Evolutionary conservation across 2,113 vertebrate genomes (phyloP), one percentile per base, ranked within the genome.

Genomic region (Chaenocephalus aceratus): DNA sequence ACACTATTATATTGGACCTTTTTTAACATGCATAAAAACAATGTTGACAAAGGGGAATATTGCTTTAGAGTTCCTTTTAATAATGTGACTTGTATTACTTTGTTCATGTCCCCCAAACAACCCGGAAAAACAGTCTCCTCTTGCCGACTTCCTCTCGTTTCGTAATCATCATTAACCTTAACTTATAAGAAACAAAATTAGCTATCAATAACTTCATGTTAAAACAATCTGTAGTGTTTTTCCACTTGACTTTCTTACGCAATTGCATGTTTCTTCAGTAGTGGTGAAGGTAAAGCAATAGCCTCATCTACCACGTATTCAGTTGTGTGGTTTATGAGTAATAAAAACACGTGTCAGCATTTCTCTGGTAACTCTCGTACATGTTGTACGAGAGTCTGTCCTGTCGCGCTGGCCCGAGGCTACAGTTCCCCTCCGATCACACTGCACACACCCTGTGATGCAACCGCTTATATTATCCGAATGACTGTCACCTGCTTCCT

Each of bases 401-500:
- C 13, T 62, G 57, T 59, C 51, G 36, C 18, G n/a, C 49, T 44
- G 60, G 41, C 30, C 7, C 36, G 0, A 36, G 13, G n/a, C 10
- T 2, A n/a, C n/a, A 54, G 11, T n/a, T 70, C 11, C 51, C 68
- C 57, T 13, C 11, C 6, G 15, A 54, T 34, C 68, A 64, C 56
- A 69, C 59, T 30, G 16, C 51, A 56, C 21, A 21, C 60, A 51
- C 51, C 49, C 73, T 68, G 41, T 84, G 77, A 72, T 56, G 64
- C 76, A 83, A 59, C 23, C 63, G 7, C 26, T 41, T 21, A 8
- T 14, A 16, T 18, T 13, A 13, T 61, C 76, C 51, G 5, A 30
- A 44, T 54, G 71, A 73, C 53, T 46, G 63, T 69, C 64, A 71
- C 52, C 72, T 57, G 26, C 79, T 84, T 26, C 54, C 57, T 76